Conservation (phyloP, 2,888 invertebrate genomes). For the Heteromurus nitidus region DNA sequence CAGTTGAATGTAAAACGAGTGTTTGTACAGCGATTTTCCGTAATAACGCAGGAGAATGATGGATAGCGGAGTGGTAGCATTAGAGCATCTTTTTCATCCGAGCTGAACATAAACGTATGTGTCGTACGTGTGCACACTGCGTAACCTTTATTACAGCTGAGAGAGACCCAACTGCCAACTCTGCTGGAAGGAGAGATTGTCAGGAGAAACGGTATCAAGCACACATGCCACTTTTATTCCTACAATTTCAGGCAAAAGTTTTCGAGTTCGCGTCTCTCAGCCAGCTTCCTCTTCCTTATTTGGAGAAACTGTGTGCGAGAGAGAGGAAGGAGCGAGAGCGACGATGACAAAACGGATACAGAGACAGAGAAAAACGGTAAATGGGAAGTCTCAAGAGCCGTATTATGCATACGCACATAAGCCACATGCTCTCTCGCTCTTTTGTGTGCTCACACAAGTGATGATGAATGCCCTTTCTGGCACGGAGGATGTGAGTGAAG, state of each 20-base stretch:
- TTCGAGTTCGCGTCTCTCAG: slow-evolving; percentile 6
- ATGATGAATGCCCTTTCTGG: neutral
- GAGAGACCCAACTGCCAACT: neutral
- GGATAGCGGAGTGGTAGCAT: too few relatives aligned
- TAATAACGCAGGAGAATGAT: too few relatives aligned
- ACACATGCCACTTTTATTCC: neutral
- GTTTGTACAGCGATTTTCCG: too few relatives aligned
- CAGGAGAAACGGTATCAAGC: slow-evolving; percentile 1
- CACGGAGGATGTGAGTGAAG: neutral
- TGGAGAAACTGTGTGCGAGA: slow-evolving; percentile 24
- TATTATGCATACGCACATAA: slow-evolving; percentile 3
- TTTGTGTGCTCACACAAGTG: neutral
- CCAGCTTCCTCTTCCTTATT: slow-evolving; percentile 6
- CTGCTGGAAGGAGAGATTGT: neutral
- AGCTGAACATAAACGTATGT: too few relatives aligned
- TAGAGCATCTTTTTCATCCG: too few relatives aligned
- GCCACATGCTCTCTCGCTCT: slow-evolving; percentile 11
- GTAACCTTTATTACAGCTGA: neutral
- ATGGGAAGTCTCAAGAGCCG: slow-evolving; percentile 13
- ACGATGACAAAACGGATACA: slow-evolving; percentile 8
- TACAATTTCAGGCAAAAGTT: neutral
- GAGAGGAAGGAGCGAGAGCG: slow-evolving; percentile 30
- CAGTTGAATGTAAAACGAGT: too few relatives aligned
- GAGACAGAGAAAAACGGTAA: slow-evolving; percentile 32
- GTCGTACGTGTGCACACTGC: neutral